phyloP scores from a whole-genome alignment of 2,888 invertebrate genomes.

The Deilephila elpenor region DNA sequence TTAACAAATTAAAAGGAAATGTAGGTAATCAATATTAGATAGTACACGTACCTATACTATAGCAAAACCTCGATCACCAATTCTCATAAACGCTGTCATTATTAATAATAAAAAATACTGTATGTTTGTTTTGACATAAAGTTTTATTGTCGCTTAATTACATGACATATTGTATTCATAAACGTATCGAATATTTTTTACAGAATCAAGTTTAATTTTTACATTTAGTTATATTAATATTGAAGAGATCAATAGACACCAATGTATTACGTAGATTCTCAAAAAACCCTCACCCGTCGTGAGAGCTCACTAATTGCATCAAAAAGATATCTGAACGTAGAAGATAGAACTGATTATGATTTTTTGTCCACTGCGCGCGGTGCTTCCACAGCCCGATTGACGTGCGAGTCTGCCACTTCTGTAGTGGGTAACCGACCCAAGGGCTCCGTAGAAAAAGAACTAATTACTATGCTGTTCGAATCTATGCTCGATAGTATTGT shows the following conservation, averaged over 20 bases:
- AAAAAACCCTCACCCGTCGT: conserved; percentile 68
- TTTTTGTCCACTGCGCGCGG: conserved; percentile 46
- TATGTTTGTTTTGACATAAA: too few relatives aligned
- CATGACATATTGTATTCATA: too few relatives aligned
- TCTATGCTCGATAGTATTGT: conserved; percentile 72
- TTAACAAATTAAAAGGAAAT: too few relatives aligned
- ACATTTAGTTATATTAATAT: neutral
- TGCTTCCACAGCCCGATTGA: conserved; percentile 47
- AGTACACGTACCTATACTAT: too few relatives aligned
- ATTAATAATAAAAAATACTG: too few relatives aligned
- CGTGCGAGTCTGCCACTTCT: conserved; percentile 53
- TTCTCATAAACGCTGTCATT: too few relatives aligned
- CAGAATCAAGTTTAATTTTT: neutral
- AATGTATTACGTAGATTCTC: conserved; percentile 73
- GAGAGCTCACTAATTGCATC: conserved; percentile 67
- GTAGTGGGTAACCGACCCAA: conserved; percentile 46
- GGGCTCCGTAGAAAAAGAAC: conserved; percentile 65
- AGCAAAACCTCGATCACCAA: too few relatives aligned
- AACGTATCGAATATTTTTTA: neutral
- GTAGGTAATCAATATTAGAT: too few relatives aligned
- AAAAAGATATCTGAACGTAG: conserved; percentile 37
- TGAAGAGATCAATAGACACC: conserved; percentile 14
- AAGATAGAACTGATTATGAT: conserved; percentile 45
- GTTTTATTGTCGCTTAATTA: too few relatives aligned
- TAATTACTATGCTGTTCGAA: conserved; percentile 69